A percentile compares a stretch with the other conserved stretches of the same genome.
phyloP scores from a whole-genome alignment of 2,888 invertebrate genomes.

The Apantesis nais region DNA sequence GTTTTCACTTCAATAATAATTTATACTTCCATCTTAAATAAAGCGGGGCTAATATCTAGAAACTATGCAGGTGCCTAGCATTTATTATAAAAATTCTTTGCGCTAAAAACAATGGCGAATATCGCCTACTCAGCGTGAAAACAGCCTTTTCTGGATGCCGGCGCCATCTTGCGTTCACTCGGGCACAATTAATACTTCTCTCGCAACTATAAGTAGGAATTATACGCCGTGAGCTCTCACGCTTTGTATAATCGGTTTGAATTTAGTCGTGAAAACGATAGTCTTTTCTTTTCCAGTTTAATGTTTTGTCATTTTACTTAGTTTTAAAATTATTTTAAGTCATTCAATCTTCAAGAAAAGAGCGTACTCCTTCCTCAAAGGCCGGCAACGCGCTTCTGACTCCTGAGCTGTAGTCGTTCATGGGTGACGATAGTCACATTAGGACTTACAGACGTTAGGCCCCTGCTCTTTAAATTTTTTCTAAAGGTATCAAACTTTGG shows the following conservation, averaged over 20 bases:
- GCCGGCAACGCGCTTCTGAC: too few relatives aligned
- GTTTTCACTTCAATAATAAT: too few relatives aligned
- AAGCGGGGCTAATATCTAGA: not conserved
- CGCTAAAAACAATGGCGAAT: not conserved
- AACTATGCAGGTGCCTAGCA: not conserved
- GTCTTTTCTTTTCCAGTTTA: slow-evolving; percentile 8
- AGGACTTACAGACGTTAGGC: too few relatives aligned
- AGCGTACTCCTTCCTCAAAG: too few relatives aligned
- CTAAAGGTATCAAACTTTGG: too few relatives aligned
- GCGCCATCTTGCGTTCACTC: slow-evolving; percentile 46
- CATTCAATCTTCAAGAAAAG: not conserved
- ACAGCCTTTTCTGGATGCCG: not conserved
- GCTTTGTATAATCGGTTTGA: slow-evolving; percentile 22
- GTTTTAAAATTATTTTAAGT: slow-evolving; percentile 2
- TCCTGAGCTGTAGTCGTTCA: too few relatives aligned
- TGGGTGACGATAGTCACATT: too few relatives aligned
- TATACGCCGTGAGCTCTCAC: slow-evolving; percentile 32
- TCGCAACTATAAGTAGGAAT: slow-evolving; percentile 31
- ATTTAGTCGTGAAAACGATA: not conserved
- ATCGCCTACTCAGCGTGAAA: not conserved
- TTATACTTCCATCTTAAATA: too few relatives aligned
- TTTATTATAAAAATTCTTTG: not conserved
- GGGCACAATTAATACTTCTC: slow-evolving; percentile 44
- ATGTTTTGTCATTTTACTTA: slow-evolving; percentile 8
- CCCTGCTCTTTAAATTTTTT: too few relatives aligned